Evolutionary conservation across 2,888 invertebrate species (phyloP), one percentile per base, ranked within the genome.

Genomic region (Drosophila macrospina): DNA sequence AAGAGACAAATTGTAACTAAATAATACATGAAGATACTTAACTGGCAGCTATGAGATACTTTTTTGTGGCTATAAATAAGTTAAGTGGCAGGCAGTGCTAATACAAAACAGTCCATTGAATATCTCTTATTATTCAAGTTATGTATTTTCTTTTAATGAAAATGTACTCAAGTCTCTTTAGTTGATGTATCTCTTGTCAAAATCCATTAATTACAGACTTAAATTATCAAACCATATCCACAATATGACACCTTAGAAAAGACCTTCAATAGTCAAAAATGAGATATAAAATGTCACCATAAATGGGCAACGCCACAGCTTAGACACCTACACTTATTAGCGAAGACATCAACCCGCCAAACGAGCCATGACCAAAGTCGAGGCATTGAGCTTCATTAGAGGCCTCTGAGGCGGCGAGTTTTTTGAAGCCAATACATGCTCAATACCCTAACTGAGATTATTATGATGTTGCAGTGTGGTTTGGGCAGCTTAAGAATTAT

Each of bases 251-350:
- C 62, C 61, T n/a, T 5, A 6, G 20, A 20, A 7, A 36, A 34
- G 54, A 5, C 77, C 80, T 68, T 74, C 74, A 62, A 44, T 20
- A 36, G 28, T 45, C 28, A 47, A 51, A 52, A 39, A 20, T 16
- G 16, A 20, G 8, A 39, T 36, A 47, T 52, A 34, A 26, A 32
- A 20, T 52, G n/a, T 41, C 24, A 30, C 75, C 68, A 42, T 47
- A 62, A 44, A 65, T 68, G 64, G 78, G 32, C 48, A 45, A 30
- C 24, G 59, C 11, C 61, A 24, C 13, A 47, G 60, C 50, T 78
- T 55, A 65, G 76, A 67, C 82, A 74, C 83, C 79, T 61, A 69
- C 80, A 64, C 45, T 5, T 15, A 28, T 36, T 68, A 74, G 64
- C 69, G 8, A n/a, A 74, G 70, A 65, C 70, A 56, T 51, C 50